Evolutionary conservation across 1,140 invertebrate species (phyloP).

Genomic region (Drosophila chauvacae): DNA sequence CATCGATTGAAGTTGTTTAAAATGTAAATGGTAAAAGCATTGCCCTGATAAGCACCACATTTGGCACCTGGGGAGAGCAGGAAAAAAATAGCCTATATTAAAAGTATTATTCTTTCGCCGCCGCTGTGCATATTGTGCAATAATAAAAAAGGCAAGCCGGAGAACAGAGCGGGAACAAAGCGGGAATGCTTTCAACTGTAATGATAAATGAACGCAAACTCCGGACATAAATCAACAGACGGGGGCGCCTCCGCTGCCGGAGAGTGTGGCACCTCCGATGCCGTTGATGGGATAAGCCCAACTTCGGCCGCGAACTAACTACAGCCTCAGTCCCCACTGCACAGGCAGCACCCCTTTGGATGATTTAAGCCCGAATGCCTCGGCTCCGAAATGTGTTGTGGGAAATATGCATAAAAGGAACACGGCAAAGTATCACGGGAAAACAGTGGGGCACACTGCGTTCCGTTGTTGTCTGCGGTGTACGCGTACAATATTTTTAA

Average conservation of each 20-base stretch:
- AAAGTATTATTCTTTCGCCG: conserved; percentile 72
- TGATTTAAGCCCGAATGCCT: conserved; percentile 75
- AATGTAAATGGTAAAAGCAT: conserved; percentile 66
- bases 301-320: conserved; percentile 75
- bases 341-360: conserved; percentile 34
- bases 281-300: conserved; percentile 76
- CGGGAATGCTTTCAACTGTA: conserved; percentile 80
- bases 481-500: conserved; percentile 74
- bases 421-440: conserved; percentile 50
- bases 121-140: conserved; percentile 58
- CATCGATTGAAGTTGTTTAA: conserved; percentile 40
- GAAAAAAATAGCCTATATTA: conserved; percentile 63
- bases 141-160: conserved; percentile 58
- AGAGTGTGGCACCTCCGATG: conserved; percentile 60
- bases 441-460: conserved; percentile 22
- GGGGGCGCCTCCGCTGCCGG: not conserved
- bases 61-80: conserved; percentile 58
- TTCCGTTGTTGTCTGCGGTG: conserved; percentile 33
- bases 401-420: conserved; percentile 80
- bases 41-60: conserved; percentile 67
- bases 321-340: conserved; percentile 5
- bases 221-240: conserved; percentile 72
- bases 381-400: conserved; percentile 77
- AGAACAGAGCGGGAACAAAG: conserved; percentile 57
- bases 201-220: conserved; percentile 82